These are phyloP conservation scores for Drosophila sechellia DNA, from an alignment of 1,140 invertebrate genomes.

Conservation along the genomic window DNA sequence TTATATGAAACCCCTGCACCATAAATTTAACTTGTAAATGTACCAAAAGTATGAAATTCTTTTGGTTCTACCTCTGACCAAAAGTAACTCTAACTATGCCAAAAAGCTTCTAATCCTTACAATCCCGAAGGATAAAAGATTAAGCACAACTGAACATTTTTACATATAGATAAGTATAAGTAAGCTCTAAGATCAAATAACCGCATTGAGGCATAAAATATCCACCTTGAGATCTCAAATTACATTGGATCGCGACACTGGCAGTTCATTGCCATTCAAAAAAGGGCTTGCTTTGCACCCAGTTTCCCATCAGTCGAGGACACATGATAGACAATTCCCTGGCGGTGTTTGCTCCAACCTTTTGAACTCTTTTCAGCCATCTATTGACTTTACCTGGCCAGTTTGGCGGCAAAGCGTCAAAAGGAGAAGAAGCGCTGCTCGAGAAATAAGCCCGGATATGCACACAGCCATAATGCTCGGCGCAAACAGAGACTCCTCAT, in stretches of 20 bases:
- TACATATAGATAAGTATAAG: too few relatives aligned
- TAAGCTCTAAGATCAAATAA: too few relatives aligned
- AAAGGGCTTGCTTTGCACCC: not conserved
- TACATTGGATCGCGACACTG: not conserved
- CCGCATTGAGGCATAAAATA: too few relatives aligned
- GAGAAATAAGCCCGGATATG: constrained; percentile 47
- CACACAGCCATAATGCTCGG: constrained; percentile 45
- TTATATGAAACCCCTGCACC: too few relatives aligned
- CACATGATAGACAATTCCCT: constrained; percentile 20
- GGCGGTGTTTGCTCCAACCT: constrained; percentile 16
- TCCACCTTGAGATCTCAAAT: too few relatives aligned
- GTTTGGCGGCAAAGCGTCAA: constrained; percentile 30
- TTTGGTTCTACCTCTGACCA: too few relatives aligned
- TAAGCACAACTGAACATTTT: too few relatives aligned
- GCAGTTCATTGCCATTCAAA: not conserved
- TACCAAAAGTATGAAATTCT: too few relatives aligned
- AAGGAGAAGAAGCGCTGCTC: constrained; percentile 9
- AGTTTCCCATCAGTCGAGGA: constrained; percentile 4
- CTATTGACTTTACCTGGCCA: constrained; percentile 53
- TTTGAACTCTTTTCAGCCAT: constrained; percentile 38
- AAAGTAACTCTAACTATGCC: too few relatives aligned
- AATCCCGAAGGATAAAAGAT: too few relatives aligned
- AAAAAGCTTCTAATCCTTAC: too few relatives aligned
- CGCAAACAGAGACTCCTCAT: constrained; percentile 34
- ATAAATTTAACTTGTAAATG: too few relatives aligned